A percentile compares a stretch with the other conserved stretches of the same genome.
These are phyloP conservation scores for Daphoenositta chrysoptera DNA, from an alignment of 2,113 vertebrate genomes.

Conservation along the genomic window DNA sequence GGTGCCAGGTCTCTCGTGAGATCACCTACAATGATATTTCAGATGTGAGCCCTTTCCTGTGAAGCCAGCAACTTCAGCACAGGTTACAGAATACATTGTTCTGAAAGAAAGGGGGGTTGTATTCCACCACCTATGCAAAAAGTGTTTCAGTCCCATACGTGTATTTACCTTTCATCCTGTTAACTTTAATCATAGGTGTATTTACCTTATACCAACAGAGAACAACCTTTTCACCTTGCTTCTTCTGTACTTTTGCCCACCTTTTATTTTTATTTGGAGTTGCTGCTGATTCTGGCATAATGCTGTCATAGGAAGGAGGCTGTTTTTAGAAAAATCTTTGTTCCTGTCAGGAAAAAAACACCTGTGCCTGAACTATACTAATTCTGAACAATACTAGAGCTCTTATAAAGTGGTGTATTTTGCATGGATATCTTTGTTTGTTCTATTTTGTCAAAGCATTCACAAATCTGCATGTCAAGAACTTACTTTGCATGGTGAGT, in stretches of 20 bases:
- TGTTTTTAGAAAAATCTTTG: background rate
- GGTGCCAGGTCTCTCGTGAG: background rate
- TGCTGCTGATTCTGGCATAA: background rate
- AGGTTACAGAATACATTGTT: background rate
- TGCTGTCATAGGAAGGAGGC: background rate
- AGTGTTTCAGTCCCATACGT: background rate
- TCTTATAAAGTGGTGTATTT: background rate
- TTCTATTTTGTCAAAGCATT: background rate
- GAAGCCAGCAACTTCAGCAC: background rate
- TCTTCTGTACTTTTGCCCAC: constrained; percentile 3
- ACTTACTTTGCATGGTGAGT: background rate
- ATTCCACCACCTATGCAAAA: background rate
- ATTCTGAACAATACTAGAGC: background rate
- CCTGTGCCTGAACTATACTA: background rate
- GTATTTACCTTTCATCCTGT: background rate
- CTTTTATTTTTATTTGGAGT: background rate
- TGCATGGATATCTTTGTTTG: background rate
- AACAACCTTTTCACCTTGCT: background rate
- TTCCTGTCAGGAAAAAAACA: background rate
- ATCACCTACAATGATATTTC: background rate
- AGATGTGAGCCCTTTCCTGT: background rate
- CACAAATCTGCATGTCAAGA: background rate
- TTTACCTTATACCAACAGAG: background rate
- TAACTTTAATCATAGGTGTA: background rate
- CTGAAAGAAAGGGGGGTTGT: background rate